Base-by-base conservation (phyloP, 1,140 invertebrate genomes). In the Monochamus saltuarius region DNA sequence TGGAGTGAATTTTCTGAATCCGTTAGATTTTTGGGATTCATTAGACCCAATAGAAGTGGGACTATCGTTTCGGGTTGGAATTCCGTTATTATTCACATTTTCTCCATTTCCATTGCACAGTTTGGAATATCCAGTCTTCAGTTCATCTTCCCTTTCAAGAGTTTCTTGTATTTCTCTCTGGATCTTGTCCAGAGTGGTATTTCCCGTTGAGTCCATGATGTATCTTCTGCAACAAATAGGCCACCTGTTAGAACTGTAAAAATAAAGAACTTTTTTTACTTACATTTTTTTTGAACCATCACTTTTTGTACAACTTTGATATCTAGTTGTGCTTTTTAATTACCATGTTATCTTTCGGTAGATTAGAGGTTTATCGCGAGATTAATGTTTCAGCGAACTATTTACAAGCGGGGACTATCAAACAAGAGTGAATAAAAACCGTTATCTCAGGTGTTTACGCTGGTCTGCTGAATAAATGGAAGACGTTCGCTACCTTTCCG, bases 91-190 rank as follows among this genome's bases (percentile, higher is more conserved):
- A 8, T 14, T 10, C 40, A 16, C n/a, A 56, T 49, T 43, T 16
- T 49, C 53, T 16, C n/a, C 16, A 46, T 42, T 55, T 50, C 53
- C 29, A 35, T 29, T 38, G 16, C 43, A 49, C 43, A 42, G 3
- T 49, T 42, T 45, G 35, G 54, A 47, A 34, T 61, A 56, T 10
- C 46, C 64, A 42, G 43, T 65, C 53, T 64, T 68, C 52, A 75
- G 58, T 59, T 76, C 75, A 29, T 72, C 69, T 63, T 77, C 75
- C 37, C 74, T 61, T 54, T 73, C 59, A 8, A 75, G 49, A 29
- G 66, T 69, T 59, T 77, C 74, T 35, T 68, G 66, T 29, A 77
- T 77, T 72, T 77, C 75, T n/a, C 64, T 67, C 53, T 77, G 75
- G 34, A 77, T 77, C 34, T 67, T 63, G 46, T 73, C 62, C 40